Evolutionary conservation across 2,797 vertebrate genomes (phyloP).

Genomic region (Vespertilio murinus): DNA sequence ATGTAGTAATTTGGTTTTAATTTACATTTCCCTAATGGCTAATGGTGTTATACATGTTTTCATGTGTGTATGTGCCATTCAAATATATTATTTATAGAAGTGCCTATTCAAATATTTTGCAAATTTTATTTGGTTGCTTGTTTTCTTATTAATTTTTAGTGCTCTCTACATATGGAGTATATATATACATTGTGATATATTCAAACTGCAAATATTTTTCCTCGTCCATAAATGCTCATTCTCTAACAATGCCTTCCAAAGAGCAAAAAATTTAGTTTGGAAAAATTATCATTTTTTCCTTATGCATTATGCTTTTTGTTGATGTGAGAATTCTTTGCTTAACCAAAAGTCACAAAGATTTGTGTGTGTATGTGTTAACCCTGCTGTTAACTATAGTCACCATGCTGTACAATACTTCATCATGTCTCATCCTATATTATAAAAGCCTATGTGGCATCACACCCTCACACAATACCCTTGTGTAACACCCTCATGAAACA

Average conservation of each 20-base stretch:
- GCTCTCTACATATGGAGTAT: not conserved
- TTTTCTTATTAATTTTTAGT: not conserved
- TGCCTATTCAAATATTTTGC: not conserved
- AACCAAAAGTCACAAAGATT: not conserved
- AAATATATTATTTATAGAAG: not conserved
- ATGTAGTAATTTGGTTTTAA: not conserved
- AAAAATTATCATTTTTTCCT: not conserved
- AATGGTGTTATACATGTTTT: not conserved
- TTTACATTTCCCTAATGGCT: slow-evolving; percentile 2
- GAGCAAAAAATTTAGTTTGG: not conserved
- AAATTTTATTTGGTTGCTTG: not conserved
- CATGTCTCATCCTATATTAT: not conserved
- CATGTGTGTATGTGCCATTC: not conserved
- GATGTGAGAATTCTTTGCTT: not conserved
- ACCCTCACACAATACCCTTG: too few relatives aligned
- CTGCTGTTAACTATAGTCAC: not conserved
- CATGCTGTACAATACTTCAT: not conserved
- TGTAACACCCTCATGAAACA: too few relatives aligned
- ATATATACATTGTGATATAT: not conserved
- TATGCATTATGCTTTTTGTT: not conserved
- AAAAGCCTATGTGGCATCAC: too few relatives aligned
- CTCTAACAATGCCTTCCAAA: not conserved
- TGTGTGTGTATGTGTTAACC: not conserved
- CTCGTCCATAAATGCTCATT: not conserved
- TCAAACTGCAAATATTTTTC: not conserved